Evolutionary conservation across 2,797 vertebrate species (phyloP).

Genomic region (Lates japonicus): DNA sequence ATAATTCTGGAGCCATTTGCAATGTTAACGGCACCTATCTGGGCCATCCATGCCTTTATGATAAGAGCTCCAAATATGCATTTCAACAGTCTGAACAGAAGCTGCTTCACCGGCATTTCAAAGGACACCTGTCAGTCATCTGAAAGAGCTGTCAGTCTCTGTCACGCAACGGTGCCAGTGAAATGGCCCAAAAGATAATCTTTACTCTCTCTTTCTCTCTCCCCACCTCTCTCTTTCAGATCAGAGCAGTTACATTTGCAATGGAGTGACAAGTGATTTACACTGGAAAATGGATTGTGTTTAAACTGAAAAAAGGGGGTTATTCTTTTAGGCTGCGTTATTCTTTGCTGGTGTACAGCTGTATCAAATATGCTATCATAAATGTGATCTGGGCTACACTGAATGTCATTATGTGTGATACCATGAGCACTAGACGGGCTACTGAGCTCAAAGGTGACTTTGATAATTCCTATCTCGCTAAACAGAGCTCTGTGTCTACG

Average conservation of each 20-base stretch:
- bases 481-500: slow-evolving; percentile 74
- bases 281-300: slow-evolving; percentile 92
- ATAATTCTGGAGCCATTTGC: slow-evolving; percentile 99
- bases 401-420: slow-evolving; percentile 91
- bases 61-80: slow-evolving; percentile 99
- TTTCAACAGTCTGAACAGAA: slow-evolving; percentile 99
- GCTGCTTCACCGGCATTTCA: slow-evolving; percentile 96
- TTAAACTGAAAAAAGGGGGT: slow-evolving; percentile 87
- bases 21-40: slow-evolving; percentile 99
- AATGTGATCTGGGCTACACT: slow-evolving; percentile 89
- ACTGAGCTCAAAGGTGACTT: slow-evolving; percentile 92
- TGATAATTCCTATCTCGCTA: slow-evolving; percentile 88
- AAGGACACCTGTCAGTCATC: slow-evolving; percentile 99
- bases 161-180: slow-evolving; percentile 90
- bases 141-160: slow-evolving; percentile 98
- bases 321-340: slow-evolving; percentile 92
- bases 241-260: slow-evolving; percentile 93
- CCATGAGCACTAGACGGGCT: slow-evolving; percentile 86
- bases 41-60: slow-evolving; percentile 99
- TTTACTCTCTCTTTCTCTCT: slow-evolving; percentile 88
- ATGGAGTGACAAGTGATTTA: slow-evolving; percentile 98
- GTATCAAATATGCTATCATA: slow-evolving; percentile 93
- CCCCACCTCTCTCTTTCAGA: slow-evolving; percentile 87
- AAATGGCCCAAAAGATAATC: slow-evolving; percentile 98
- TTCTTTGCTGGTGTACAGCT: slow-evolving; percentile 92